phyloP scores from a whole-genome alignment of 2,888 invertebrate genomes.

The Fissipunctia ypsillon region DNA sequence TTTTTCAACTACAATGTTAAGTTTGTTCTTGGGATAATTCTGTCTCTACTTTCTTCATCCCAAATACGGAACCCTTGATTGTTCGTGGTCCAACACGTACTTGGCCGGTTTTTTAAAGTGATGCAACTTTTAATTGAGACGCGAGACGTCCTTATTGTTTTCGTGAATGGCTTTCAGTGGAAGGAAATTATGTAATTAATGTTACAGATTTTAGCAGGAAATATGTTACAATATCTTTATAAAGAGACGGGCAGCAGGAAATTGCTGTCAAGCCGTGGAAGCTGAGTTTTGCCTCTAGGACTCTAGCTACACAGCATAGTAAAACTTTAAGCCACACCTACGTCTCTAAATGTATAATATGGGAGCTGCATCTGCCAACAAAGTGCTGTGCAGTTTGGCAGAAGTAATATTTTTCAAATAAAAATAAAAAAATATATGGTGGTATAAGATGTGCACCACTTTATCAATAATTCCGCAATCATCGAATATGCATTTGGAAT shows the following conservation, averaged over 20 bases:
- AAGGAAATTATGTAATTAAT: constrained; percentile 20
- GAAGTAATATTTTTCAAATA: too few species aligned
- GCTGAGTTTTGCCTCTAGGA: neutral
- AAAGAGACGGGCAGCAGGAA: neutral
- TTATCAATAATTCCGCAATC: too few species aligned
- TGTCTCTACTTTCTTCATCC: too few species aligned
- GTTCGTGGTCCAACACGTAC: too few species aligned
- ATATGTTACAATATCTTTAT: neutral
- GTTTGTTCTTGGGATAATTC: too few species aligned
- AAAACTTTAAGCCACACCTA: neutral
- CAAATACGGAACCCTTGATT: too few species aligned
- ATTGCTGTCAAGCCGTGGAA: neutral
- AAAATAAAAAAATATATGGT: too few species aligned
- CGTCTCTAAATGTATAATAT: too few species aligned
- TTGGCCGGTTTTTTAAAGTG: constrained; percentile 6
- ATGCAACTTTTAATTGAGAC: constrained; percentile 23
- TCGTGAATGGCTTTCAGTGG: constrained; percentile 18
- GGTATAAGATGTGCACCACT: too few species aligned
- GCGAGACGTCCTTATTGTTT: constrained; percentile 2
- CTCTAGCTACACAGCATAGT: neutral
- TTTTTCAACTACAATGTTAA: too few species aligned
- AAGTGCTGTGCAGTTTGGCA: too few species aligned
- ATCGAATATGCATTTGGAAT: neutral
- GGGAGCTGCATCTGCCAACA: too few species aligned
- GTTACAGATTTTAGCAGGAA: constrained; percentile 14